Conservation (phyloP, 1,140 invertebrate genomes). For the Scaptodrosophila lebanonensis region DNA sequence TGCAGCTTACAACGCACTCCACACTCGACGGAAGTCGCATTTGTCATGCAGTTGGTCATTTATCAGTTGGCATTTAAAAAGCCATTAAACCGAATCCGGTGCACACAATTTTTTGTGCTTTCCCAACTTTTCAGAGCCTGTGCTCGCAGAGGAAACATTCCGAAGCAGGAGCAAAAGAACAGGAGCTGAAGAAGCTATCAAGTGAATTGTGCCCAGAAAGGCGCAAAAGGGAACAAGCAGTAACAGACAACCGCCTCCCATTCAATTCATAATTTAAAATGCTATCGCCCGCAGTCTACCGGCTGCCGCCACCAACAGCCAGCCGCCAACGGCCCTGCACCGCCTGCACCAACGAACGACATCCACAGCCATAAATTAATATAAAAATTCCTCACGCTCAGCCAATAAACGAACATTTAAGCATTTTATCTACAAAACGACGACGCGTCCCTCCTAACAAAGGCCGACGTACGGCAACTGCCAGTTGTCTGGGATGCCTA, state of each 20-base stretch:
- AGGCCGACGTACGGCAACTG: conserved; percentile 15
- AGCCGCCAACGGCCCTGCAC: background rate
- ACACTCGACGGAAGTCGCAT: conserved; percentile 57
- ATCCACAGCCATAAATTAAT: conserved; percentile 68
- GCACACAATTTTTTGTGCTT: conserved; percentile 34
- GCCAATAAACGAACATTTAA: conserved; percentile 66
- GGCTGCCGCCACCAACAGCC: background rate
- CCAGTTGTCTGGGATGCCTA: conserved; percentile 49
- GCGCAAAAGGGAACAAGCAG: conserved; percentile 5
- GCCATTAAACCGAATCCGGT: conserved; percentile 70
- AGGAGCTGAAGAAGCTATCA: conserved; percentile 19
- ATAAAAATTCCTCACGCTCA: conserved; percentile 75
- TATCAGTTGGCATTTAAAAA: conserved; percentile 74
- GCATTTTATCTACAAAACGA: conserved; percentile 63
- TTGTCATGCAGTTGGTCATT: conserved; percentile 72
- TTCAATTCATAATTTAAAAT: conserved; percentile 73
- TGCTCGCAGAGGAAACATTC: too few relatives aligned
- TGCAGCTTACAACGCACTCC: conserved; percentile 17
- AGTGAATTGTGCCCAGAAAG: background rate
- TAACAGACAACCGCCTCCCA: conserved; percentile 34
- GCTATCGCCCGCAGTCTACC: conserved; percentile 36
- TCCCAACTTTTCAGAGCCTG: conserved; percentile 40
- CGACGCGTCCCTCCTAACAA: conserved; percentile 1
- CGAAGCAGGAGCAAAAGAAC: conserved; percentile 38
- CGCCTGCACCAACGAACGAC: conserved; percentile 15